phyloP scores from a whole-genome alignment of 2,113 vertebrate species.

The Tetrao urogallus region DNA sequence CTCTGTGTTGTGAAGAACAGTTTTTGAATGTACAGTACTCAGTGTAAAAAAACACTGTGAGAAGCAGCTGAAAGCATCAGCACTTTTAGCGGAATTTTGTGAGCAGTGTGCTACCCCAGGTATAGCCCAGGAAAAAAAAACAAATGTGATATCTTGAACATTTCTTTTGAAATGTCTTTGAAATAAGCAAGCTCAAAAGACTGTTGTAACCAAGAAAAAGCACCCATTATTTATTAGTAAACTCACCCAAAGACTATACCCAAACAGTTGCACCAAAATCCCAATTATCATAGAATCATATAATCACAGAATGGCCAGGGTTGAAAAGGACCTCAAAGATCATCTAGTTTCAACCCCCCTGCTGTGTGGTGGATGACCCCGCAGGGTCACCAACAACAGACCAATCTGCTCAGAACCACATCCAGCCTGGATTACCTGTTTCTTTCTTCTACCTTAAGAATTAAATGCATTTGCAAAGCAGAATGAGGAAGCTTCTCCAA shows the following conservation, averaged over 20 bases:
- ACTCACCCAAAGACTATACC: neutral
- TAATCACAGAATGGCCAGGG: too few relatives aligned
- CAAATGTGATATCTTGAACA: neutral
- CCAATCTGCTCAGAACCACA: too few relatives aligned
- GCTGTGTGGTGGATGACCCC: too few relatives aligned
- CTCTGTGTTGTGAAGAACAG: neutral
- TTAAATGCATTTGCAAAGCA: neutral
- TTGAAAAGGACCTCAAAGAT: too few relatives aligned
- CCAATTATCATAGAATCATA: neutral
- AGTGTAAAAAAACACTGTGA: neutral
- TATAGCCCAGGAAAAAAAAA: neutral
- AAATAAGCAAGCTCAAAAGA: neutral
- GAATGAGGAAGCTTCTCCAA: neutral
- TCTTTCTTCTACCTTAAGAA: neutral
- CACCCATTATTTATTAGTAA: neutral
- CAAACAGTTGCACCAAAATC: neutral
- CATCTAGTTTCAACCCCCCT: too few relatives aligned
- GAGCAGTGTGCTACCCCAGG: neutral
- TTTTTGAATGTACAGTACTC: neutral
- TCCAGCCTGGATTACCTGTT: neutral
- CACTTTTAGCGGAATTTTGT: neutral
- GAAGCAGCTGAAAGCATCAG: neutral
- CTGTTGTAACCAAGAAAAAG: constrained; percentile 5
- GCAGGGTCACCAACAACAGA: too few relatives aligned
- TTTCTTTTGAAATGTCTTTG: constrained; percentile 3